These are phyloP conservation scores for Nephrotoma appendiculata DNA, from an alignment of 2,888 invertebrate genomes.

Conservation along the genomic window DNA sequence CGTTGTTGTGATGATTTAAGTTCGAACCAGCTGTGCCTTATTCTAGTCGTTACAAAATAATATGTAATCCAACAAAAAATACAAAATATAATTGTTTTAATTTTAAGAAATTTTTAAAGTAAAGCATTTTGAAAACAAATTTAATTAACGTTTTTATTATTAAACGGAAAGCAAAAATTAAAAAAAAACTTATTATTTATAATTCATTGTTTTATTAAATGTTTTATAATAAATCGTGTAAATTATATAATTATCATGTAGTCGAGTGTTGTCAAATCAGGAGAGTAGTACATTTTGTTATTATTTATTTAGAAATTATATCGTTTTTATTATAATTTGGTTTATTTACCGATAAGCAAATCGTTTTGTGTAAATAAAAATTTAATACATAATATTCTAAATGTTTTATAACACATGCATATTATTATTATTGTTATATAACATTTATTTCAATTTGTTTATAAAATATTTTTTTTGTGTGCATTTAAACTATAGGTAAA, in stretches of 20 bases:
- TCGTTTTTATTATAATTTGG: neutral
- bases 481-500: neutral
- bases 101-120: neutral
- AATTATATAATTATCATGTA: neutral
- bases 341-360: neutral
- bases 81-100: neutral
- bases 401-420: neutral
- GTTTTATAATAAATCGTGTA: neutral
- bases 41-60: conserved; percentile 2
- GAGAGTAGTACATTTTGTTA: neutral
- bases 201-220: neutral
- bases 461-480: neutral
- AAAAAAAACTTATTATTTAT: neutral
- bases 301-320: neutral
- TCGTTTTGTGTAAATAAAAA: neutral
- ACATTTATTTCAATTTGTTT: too few relatives aligned
- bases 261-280: neutral
- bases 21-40: conserved; percentile 3
- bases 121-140: neutral
- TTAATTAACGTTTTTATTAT: neutral
- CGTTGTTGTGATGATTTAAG: neutral
- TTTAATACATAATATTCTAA: neutral
- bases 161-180: neutral
- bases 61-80: neutral
- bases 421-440: neutral